Evolutionary conservation across 2,888 invertebrate genomes (phyloP).

Genomic region (Drosophila prostipennis): DNA sequence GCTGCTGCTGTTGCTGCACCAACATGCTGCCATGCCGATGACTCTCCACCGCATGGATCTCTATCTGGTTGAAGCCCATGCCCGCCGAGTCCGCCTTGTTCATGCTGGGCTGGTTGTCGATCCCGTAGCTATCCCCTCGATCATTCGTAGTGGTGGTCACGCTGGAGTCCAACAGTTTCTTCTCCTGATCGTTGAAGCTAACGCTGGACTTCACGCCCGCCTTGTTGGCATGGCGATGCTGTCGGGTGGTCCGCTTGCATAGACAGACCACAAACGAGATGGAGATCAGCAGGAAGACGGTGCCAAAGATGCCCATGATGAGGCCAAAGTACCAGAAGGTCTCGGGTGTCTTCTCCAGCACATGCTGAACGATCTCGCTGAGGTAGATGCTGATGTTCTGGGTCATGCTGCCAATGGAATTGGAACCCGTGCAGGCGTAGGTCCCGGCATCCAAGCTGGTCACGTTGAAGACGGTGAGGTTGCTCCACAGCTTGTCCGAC

Average conservation of each 20-base stretch:
- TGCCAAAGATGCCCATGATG: slow-evolving; percentile 89
- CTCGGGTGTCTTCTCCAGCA: slow-evolving; percentile 87
- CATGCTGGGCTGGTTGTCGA: slow-evolving; percentile 86
- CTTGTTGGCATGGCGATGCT: slow-evolving; percentile 86
- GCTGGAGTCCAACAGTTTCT: slow-evolving; percentile 92
- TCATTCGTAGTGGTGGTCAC: slow-evolving; percentile 89
- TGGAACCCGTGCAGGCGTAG: slow-evolving; percentile 88
- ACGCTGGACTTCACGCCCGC: slow-evolving; percentile 90
- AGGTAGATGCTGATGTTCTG: slow-evolving; percentile 87
- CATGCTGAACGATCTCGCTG: slow-evolving; percentile 87
- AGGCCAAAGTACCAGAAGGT: slow-evolving; percentile 91
- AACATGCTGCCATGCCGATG: slow-evolving; percentile 69
- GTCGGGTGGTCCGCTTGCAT: slow-evolving; percentile 85
- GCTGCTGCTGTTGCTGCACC: slow-evolving; percentile 39
- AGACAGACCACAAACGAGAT: slow-evolving; percentile 87
- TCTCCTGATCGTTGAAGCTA: slow-evolving; percentile 94
- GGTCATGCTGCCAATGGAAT: slow-evolving; percentile 84
- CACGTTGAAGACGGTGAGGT: slow-evolving; percentile 92
- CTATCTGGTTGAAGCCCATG: slow-evolving; percentile 87
- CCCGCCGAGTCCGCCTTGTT: slow-evolving; percentile 84
- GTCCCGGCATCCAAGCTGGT: slow-evolving; percentile 93
- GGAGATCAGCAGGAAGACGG: slow-evolving; percentile 87
- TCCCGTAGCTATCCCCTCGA: slow-evolving; percentile 87
- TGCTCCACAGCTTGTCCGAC: slow-evolving; percentile 88
- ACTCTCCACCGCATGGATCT: slow-evolving; percentile 86